Percentiles rank a stretch among this genome's conserved stretches.
These are phyloP conservation scores for Volucella inflata DNA, from an alignment of 2,888 invertebrate genomes.

Conservation along the genomic window DNA sequence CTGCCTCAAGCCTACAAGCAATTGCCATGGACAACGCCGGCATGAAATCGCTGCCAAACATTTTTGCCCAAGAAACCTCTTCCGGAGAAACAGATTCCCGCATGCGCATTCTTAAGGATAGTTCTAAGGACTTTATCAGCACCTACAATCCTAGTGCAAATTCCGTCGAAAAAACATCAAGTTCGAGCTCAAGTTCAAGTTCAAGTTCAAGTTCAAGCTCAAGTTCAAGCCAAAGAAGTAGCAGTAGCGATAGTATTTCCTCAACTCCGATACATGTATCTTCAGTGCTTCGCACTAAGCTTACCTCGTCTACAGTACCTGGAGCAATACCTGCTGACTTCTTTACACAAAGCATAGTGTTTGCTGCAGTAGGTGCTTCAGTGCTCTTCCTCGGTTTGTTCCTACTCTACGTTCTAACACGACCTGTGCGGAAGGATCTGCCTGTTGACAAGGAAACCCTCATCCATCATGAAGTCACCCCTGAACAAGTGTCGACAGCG, in stretches of 20 bases:
- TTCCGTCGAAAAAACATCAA: slow-evolving; percentile 54
- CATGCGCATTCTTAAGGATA: slow-evolving; percentile 79
- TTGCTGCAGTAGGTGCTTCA: slow-evolving; percentile 76
- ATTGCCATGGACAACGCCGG: slow-evolving; percentile 78
- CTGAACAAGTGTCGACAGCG: slow-evolving; percentile 76
- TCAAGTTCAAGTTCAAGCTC: slow-evolving; percentile 47
- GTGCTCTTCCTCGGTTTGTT: slow-evolving; percentile 77
- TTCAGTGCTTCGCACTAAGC: slow-evolving; percentile 77
- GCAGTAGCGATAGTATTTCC: slow-evolving; percentile 49
- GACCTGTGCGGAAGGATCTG: slow-evolving; percentile 77
- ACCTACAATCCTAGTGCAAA: slow-evolving; percentile 78
- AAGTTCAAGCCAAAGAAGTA: slow-evolving; percentile 41
- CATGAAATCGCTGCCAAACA: slow-evolving; percentile 76
- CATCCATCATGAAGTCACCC: slow-evolving; percentile 78
- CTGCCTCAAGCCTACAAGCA: slow-evolving; percentile 77
- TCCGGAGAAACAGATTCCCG: slow-evolving; percentile 78
- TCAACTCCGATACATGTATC: slow-evolving; percentile 61
- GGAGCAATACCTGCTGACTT: slow-evolving; percentile 62
- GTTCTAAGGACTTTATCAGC: slow-evolving; percentile 79
- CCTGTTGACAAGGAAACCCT: slow-evolving; percentile 77
- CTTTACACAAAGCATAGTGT: slow-evolving; percentile 76
- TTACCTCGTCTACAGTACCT: slow-evolving; percentile 67
- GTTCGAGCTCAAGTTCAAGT: slow-evolving; percentile 34
- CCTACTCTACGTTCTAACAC: slow-evolving; percentile 76
- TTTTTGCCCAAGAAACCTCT: slow-evolving; percentile 76